phyloP scores from a whole-genome alignment of 1,140 invertebrate genomes.

The Ostrea denselamellosa region DNA sequence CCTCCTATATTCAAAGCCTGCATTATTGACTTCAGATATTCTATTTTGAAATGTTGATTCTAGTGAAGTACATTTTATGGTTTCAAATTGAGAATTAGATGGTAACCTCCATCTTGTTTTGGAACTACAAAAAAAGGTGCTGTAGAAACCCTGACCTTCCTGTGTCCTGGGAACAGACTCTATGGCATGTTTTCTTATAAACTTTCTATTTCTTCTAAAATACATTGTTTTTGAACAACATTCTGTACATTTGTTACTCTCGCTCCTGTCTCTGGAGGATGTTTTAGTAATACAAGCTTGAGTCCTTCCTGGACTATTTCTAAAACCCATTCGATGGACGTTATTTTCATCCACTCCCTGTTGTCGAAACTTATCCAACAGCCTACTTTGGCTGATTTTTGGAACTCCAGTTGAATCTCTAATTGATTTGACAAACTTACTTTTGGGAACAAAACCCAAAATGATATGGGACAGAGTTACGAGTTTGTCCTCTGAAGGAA shows the following conservation, averaged over 20 bases:
- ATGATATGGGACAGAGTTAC: too few species aligned
- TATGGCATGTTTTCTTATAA: conserved; percentile 36
- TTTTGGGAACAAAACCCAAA: background rate
- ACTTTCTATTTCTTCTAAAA: conserved; percentile 45
- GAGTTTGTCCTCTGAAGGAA: background rate
- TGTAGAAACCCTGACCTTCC: conserved; percentile 40
- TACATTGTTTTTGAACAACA: background rate
- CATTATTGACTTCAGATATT: conserved; percentile 48
- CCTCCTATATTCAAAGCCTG: conserved; percentile 42
- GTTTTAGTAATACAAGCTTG: conserved; percentile 44
- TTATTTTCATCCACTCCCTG: conserved; percentile 48
- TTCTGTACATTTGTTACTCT: conserved; percentile 40
- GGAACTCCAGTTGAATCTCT: background rate
- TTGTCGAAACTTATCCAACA: conserved; percentile 32
- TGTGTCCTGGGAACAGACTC: background rate
- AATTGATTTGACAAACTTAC: background rate
- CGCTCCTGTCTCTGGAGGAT: conserved; percentile 15
- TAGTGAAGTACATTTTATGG: conserved; percentile 42
- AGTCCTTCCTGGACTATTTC: conserved; percentile 47
- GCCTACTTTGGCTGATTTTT: conserved; percentile 41
- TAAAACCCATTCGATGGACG: conserved; percentile 53
- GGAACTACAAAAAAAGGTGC: conserved; percentile 51
- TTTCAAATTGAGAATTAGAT: conserved; percentile 51
- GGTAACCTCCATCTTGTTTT: conserved; percentile 40
- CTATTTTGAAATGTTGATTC: conserved; percentile 53